These are phyloP conservation scores for Stegana nigrithorax DNA, from an alignment of 2,888 invertebrate species.

Conservation along the genomic window DNA sequence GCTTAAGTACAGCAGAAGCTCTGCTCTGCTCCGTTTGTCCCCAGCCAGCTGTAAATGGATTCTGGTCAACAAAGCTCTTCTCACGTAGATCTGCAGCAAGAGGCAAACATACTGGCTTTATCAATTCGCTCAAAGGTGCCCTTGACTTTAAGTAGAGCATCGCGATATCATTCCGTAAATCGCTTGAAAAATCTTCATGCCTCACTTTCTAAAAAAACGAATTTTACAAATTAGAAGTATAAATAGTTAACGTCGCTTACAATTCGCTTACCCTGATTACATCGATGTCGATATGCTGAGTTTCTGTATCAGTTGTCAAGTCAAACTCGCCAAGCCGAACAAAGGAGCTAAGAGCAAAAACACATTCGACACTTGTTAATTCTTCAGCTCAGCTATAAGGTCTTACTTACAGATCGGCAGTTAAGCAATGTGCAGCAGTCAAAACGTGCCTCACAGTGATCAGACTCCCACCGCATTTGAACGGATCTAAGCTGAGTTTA, in stretches of 20 bases:
- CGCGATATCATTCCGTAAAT: conserved; percentile 81
- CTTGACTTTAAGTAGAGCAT: conserved; percentile 74
- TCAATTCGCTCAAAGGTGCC: conserved; percentile 72
- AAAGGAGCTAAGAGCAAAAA: conserved; percentile 73
- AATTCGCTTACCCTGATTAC: conserved; percentile 70
- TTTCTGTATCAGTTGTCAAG: conserved; percentile 72
- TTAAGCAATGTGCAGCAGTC: conserved; percentile 69
- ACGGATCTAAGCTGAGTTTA: conserved; percentile 55
- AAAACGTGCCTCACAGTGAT: conserved; percentile 72
- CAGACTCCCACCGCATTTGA: conserved; percentile 69
- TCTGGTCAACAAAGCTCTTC: conserved; percentile 71
- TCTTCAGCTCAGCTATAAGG: too few species aligned
- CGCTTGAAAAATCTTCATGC: conserved; percentile 46
- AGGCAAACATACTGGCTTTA: conserved; percentile 82
- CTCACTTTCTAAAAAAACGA: conserved; percentile 31
- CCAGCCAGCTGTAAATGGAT: conserved; percentile 78
- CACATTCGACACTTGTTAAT: too few species aligned
- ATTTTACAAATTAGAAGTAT: neutral
- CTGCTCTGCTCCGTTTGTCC: conserved; percentile 38
- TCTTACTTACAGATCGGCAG: conserved; percentile 49
- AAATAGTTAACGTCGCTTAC: conserved; percentile 24
- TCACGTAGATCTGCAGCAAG: conserved; percentile 70
- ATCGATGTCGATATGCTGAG: conserved; percentile 72
- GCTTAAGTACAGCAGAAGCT: conserved; percentile 73
- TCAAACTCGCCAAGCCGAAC: conserved; percentile 83